Evolutionary conservation across 2,113 vertebrate genomes (phyloP).

Genomic region (Drymodes brunneopygia): DNA sequence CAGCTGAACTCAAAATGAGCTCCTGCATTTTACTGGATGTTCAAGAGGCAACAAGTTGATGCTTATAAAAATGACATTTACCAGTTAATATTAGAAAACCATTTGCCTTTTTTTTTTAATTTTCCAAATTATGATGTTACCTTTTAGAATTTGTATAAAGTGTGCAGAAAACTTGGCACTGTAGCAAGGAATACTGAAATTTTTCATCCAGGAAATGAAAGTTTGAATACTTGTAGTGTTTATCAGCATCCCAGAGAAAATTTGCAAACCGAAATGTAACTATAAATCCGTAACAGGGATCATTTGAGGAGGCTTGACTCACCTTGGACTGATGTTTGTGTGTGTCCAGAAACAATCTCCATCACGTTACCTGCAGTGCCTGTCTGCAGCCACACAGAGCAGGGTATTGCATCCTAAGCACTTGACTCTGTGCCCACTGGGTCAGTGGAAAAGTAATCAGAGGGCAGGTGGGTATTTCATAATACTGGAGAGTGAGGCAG

Average conservation of each 20-base stretch:
- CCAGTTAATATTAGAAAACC: not conserved
- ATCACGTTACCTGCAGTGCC: not conserved
- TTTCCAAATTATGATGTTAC: not conserved
- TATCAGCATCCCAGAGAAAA: constrained; percentile 81
- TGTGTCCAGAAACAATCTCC: not conserved
- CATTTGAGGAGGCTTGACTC: not conserved
- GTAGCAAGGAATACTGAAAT: constrained; percentile 78
- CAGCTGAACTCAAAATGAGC: not conserved
- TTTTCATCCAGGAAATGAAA: constrained; percentile 80
- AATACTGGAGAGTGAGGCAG: not conserved
- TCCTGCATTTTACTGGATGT: not conserved
- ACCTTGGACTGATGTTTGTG: not conserved
- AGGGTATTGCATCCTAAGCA: not conserved
- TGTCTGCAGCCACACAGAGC: not conserved
- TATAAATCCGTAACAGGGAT: not conserved
- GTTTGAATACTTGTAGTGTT: constrained; percentile 69
- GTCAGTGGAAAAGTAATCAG: not conserved
- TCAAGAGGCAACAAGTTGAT: not conserved
- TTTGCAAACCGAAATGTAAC: constrained; percentile 43
- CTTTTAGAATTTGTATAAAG: not conserved
- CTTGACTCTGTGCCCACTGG: not conserved
- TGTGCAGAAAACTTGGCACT: constrained; percentile 1
- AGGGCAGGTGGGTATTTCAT: not conserved
- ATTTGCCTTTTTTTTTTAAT: not conserved
- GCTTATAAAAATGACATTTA: not conserved